Evolutionary conservation across 1,140 invertebrate species (phyloP).

Genomic region (Hylaeus volcanicus): DNA sequence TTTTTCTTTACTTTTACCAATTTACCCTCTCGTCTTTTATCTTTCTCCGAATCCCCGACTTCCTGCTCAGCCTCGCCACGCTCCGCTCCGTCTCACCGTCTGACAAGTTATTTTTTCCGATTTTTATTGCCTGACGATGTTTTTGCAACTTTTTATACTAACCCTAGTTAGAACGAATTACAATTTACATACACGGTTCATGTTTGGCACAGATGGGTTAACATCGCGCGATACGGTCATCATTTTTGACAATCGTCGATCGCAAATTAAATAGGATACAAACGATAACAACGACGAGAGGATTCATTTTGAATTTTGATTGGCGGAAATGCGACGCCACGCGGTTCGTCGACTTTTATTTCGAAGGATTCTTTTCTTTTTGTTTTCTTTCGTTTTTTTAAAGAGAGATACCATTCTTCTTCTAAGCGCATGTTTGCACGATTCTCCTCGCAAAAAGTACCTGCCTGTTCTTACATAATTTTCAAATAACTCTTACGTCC

Average conservation of each 20-base stretch:
- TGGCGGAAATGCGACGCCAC: no score
- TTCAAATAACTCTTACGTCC: not conserved
- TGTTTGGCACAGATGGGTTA: conserved; percentile 73
- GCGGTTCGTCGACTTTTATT: not conserved
- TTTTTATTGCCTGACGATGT: conserved; percentile 72
- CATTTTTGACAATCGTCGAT: not conserved
- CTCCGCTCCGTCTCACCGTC: conserved; percentile 38
- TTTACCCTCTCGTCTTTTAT: conserved; percentile 59
- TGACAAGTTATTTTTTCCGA: conserved; percentile 57
- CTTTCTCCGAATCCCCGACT: conserved; percentile 41
- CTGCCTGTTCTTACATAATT: conserved; percentile 7
- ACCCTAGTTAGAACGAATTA: conserved; percentile 57
- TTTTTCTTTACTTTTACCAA: conserved; percentile 66
- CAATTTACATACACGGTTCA: conserved; percentile 57
- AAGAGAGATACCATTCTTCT: not conserved
- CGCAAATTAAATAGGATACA: not conserved
- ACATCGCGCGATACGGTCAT: not conserved
- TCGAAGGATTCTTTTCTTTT: not conserved
- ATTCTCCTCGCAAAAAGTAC: conserved; percentile 36
- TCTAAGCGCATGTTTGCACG: conserved; percentile 65
- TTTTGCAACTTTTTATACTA: conserved; percentile 74
- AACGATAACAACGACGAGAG: not conserved
- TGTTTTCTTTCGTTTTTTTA: not conserved
- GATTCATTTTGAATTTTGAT: conserved; percentile 2
- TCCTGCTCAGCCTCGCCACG: not conserved